phyloP scores from a whole-genome alignment of 2,797 vertebrate genomes.

The Podarcis siculus region DNA sequence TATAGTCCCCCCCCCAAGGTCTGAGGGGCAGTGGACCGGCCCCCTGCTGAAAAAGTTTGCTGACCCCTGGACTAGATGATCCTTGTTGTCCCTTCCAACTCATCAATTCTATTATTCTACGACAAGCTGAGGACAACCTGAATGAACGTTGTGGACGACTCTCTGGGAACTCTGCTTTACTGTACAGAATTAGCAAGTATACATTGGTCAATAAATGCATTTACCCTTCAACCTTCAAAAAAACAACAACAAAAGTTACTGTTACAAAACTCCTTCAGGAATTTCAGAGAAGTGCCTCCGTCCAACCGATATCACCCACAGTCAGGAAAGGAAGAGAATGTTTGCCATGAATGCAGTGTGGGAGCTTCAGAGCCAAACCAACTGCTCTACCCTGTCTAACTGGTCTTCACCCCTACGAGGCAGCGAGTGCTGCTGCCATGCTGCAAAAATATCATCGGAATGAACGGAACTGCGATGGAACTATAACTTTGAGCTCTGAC shows the following conservation, averaged over 20 bases:
- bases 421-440: too few species aligned
- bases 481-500: neutral
- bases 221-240: neutral
- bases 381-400: neutral
- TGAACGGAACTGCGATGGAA: neutral
- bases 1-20: too few species aligned
- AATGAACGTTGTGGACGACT: too few species aligned
- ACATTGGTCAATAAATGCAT: neutral
- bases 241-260: neutral
- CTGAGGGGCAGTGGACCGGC: too few species aligned
- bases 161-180: too few species aligned
- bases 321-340: neutral
- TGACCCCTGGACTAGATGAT: too few species aligned
- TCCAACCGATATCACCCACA: neutral
- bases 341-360: neutral
- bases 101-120: too few species aligned
- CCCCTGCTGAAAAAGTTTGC: too few species aligned
- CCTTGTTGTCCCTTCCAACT: too few species aligned
- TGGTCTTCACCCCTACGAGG: neutral
- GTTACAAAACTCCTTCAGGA: neutral
- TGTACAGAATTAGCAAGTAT: too few species aligned
- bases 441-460: neutral
- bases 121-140: too few species aligned
- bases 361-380: neutral
- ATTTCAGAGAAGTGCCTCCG: neutral